phyloP scores from a whole-genome alignment of 2,113 vertebrate species.

The Nothobranchius kuhntae region DNA sequence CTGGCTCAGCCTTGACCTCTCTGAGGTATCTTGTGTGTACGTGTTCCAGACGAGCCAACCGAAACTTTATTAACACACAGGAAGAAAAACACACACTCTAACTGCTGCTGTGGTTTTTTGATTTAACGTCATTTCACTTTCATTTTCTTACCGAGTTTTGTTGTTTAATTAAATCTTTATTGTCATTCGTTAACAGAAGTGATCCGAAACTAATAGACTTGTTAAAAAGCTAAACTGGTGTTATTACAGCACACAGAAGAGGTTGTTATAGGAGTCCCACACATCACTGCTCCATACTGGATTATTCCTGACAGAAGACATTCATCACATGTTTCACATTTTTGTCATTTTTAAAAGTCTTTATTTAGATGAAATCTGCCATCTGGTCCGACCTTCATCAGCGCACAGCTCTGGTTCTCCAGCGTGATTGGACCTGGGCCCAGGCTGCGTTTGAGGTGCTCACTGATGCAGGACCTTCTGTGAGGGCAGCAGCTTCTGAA shows the following conservation, averaged over 20 bases:
- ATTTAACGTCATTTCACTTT: constrained; percentile 23
- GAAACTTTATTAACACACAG: no score
- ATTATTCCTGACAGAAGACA: neutral
- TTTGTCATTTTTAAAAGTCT: no score
- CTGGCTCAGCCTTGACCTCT: no score
- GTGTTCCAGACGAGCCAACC: no score
- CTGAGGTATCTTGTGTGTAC: no score
- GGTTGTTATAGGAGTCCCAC: constrained; percentile 39
- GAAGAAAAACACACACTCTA: neutral
- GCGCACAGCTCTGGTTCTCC: neutral
- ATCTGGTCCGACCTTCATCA: no score
- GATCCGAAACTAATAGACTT: constrained; percentile 29
- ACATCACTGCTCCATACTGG: neutral
- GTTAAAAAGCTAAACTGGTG: neutral
- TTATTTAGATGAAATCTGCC: no score
- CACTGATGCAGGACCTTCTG: no score
- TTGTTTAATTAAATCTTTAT: neutral
- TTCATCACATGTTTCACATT: no score
- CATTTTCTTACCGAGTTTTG: neutral
- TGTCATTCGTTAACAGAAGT: neutral
- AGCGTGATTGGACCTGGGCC: neutral
- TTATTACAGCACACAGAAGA: neutral
- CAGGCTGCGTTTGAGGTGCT: no score
- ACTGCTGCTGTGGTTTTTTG: neutral
- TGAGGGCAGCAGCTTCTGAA: no score